Conservation (phyloP, 2,113 vertebrate genomes). For the Condylura cristata region DNA sequence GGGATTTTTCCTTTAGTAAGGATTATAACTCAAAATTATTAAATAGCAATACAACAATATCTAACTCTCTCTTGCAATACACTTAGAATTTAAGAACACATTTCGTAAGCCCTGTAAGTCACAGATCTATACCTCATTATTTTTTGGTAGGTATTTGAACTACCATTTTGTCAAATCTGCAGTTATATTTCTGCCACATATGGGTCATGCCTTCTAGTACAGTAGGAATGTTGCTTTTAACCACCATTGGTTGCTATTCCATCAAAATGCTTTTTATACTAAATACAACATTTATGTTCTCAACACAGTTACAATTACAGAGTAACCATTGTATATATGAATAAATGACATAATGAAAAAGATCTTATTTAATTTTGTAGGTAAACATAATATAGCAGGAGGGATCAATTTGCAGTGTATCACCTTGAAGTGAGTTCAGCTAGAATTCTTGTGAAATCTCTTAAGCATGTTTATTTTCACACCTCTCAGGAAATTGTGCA, state of each 20-base stretch:
- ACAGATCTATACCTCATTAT: not conserved
- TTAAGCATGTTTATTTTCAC: constrained; percentile 51
- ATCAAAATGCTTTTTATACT: not conserved
- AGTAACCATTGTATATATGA: not conserved
- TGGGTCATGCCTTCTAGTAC: not conserved
- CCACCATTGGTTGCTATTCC: not conserved
- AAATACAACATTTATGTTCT: not conserved
- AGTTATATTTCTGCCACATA: not conserved
- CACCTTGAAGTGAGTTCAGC: constrained; percentile 19
- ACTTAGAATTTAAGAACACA: not conserved
- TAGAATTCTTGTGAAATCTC: constrained; percentile 27
- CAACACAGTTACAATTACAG: not conserved
- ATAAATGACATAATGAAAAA: not conserved
- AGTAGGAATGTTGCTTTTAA: not conserved
- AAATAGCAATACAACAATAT: not conserved
- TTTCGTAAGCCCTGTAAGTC: not conserved
- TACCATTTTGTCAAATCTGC: not conserved
- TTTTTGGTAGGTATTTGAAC: not conserved
- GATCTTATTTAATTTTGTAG: not conserved
- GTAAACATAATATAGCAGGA: not conserved
- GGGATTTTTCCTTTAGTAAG: not conserved
- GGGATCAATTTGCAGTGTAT: not conserved
- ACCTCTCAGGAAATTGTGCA: not conserved
- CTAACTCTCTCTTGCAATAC: not conserved
- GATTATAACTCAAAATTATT: no score